These are phyloP conservation scores for Cliona cf. orientalis DNA, from an alignment of 37 sponge, comb jelly and placozoan species.

Conservation along the genomic window DNA sequence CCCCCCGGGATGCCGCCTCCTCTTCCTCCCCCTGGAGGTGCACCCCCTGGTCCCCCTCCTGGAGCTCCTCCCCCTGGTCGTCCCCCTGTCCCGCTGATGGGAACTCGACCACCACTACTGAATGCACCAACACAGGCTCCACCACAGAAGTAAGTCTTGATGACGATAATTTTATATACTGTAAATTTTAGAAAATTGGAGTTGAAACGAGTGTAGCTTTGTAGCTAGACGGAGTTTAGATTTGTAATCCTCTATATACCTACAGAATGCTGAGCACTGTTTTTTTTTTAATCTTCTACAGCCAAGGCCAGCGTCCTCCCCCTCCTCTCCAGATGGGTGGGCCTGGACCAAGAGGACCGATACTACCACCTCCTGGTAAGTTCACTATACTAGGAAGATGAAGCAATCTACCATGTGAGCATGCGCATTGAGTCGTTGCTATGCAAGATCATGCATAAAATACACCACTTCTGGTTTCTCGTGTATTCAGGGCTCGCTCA, in stretches of 20 bases:
- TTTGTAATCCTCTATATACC: too few relatives aligned
- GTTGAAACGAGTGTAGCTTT: background rate
- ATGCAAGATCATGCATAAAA: too few relatives aligned
- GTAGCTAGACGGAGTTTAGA: too few relatives aligned
- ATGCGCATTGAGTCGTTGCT: background rate
- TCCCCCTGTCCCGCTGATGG: background rate
- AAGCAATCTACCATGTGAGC: too few relatives aligned
- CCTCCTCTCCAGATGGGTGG: background rate
- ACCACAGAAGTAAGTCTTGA: background rate
- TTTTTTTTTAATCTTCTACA: background rate
- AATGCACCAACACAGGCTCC: background rate
- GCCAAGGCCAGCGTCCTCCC: background rate
- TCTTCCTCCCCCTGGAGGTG: constrained; percentile 6
- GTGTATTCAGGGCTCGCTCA: too few relatives aligned
- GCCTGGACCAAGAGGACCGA: background rate
- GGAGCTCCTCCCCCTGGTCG: constrained; percentile 9
- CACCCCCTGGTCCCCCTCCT: constrained; percentile 1
- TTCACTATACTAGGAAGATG: too few relatives aligned
- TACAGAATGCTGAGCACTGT: background rate
- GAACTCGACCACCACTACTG: background rate
- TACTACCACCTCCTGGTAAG: background rate
- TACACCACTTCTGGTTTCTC: too few relatives aligned
- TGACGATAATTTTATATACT: background rate
- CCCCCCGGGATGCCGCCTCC: background rate
- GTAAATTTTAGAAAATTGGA: background rate